Conservation (phyloP, 2,113 vertebrate species). For the Coreoperca whiteheadi region DNA sequence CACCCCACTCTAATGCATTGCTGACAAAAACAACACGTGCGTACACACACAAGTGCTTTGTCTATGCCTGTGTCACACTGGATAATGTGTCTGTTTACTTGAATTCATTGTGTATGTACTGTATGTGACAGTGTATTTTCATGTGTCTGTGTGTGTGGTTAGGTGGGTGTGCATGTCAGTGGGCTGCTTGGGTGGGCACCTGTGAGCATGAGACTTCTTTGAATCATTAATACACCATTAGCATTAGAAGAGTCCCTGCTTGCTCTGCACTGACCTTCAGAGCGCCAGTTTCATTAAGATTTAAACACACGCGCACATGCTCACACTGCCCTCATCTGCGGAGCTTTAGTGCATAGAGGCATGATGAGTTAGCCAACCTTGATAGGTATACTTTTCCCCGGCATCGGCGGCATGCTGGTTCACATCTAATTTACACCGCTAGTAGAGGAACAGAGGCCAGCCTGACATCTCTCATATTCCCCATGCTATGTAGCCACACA, state of each 20-base stretch:
- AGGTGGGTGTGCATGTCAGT: conserved; percentile 20
- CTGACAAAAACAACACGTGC: background rate
- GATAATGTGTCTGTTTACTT: conserved; percentile 34
- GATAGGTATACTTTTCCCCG: conserved; percentile 70
- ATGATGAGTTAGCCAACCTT: conserved; percentile 64
- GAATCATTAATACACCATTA: conserved; percentile 82
- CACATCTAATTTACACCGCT: conserved; percentile 74
- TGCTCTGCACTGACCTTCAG: conserved; percentile 72
- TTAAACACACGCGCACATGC: conserved; percentile 54
- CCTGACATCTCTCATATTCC: conserved; percentile 73
- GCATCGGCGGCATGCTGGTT: conserved; percentile 69
- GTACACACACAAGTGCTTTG: conserved; percentile 39
- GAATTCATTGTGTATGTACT: conserved; percentile 41
- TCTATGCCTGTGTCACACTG: conserved; percentile 35
- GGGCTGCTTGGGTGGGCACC: conserved; percentile 50
- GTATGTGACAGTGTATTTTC: background rate
- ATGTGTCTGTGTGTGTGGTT: conserved; percentile 14
- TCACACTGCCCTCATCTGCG: conserved; percentile 55
- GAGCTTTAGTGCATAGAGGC: conserved; percentile 47
- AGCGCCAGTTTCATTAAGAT: conserved; percentile 79
- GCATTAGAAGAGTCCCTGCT: conserved; percentile 67
- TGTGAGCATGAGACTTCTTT: conserved; percentile 56
- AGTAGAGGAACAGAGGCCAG: conserved; percentile 55
- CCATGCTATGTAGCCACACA: conserved; percentile 35
- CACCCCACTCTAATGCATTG: conserved; percentile 6